Conservation (phyloP, 53 echinoderm and acorn worm species). For the Antedon mediterranea region DNA sequence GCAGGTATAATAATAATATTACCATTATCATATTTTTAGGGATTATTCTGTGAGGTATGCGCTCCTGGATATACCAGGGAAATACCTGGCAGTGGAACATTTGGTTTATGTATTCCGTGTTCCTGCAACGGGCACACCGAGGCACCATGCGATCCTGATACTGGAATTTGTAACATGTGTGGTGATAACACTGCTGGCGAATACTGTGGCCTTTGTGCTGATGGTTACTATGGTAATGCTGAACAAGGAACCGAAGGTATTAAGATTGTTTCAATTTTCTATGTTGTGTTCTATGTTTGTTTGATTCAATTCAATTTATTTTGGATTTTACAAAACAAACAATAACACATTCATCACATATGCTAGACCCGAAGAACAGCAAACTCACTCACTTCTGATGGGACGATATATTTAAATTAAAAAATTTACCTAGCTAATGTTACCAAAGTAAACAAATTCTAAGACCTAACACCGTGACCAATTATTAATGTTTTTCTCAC, state of each 20-base stretch:
- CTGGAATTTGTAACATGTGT: slow-evolving; percentile 54
- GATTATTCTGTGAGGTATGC: slow-evolving; percentile 78
- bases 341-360: no score
- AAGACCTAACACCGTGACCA: no score
- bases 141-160: slow-evolving; percentile 46
- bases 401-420: no score
- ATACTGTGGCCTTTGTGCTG: slow-evolving; percentile 46
- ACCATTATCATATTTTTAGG: slow-evolving; percentile 20
- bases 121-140: slow-evolving; percentile 66
- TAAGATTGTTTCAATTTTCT: not conserved
- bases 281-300: no score
- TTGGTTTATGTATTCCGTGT: slow-evolving; percentile 57
- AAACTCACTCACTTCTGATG: no score
- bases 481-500: no score
- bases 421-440: no score
- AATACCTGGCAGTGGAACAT: slow-evolving; percentile 27
- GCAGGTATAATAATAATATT: not conserved
- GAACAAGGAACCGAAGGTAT: slow-evolving; percentile 52
- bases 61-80: slow-evolving; percentile 43
- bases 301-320: no score
- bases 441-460: no score
- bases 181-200: slow-evolving; percentile 65
- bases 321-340: no score
- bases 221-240: slow-evolving; percentile 87
- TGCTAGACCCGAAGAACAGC: no score